Conservation (phyloP, 2,888 invertebrate species). For the Yponomeuta sedellus region DNA sequence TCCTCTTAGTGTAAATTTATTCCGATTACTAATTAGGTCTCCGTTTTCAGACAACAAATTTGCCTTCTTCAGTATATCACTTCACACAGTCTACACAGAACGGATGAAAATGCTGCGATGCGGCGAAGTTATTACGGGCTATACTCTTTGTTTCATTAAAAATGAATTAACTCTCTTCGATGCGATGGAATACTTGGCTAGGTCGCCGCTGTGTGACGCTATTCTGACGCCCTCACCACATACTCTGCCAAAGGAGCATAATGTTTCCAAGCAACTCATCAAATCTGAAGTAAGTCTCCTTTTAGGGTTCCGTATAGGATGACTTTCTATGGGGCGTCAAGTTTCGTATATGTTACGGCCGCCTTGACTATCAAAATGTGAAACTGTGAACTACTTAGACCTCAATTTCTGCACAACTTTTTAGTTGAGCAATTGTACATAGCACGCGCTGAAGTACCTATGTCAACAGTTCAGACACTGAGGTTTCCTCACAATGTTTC, state of each 20-base stretch:
- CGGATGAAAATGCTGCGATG: slow-evolving; percentile 44
- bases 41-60: slow-evolving; percentile 50
- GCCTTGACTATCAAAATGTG: too few species aligned
- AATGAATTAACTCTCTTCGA: slow-evolving; percentile 77
- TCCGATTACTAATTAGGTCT: too few species aligned
- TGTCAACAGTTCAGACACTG: too few species aligned
- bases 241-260: slow-evolving; percentile 42
- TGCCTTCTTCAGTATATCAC: slow-evolving; percentile 50
- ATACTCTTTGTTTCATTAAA: slow-evolving; percentile 49
- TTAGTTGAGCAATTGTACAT: too few species aligned
- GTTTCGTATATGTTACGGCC: too few species aligned
- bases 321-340: background rate
- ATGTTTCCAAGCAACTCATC: slow-evolving; percentile 28
- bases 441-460: too few species aligned
- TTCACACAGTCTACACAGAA: slow-evolving; percentile 53
- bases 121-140: slow-evolving; percentile 47
- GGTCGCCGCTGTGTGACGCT: slow-evolving; percentile 75
- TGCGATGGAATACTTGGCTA: slow-evolving; percentile 77
- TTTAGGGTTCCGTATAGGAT: too few species aligned
- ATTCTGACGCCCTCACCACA: slow-evolving; percentile 76
- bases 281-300: slow-evolving; percentile 43
- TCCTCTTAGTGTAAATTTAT: too few species aligned
- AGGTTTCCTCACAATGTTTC: too few species aligned
- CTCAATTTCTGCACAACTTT: too few species aligned
- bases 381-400: too few species aligned